Conservation (phyloP, 2,113 vertebrate species). For the Elachura formosa region DNA sequence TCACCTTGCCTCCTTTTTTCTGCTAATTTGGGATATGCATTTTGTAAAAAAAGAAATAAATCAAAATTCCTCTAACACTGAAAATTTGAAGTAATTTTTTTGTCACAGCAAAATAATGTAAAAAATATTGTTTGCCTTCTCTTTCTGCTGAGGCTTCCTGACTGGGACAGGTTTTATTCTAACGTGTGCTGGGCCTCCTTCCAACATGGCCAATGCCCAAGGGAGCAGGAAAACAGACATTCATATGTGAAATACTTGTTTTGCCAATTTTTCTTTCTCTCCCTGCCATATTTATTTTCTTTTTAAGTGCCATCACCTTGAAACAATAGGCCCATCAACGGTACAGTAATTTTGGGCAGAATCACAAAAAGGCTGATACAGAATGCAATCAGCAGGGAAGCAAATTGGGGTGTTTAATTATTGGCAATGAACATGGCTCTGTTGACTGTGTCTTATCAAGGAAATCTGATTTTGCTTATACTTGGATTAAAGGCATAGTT, state of each 20-base stretch:
- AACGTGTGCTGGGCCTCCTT: background rate
- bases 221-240: background rate
- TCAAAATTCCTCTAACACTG: background rate
- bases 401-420: background rate
- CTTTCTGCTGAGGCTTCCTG: background rate
- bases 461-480: background rate
- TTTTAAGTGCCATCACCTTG: background rate
- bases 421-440: background rate
- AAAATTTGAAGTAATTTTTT: background rate
- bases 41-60: background rate
- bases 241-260: background rate
- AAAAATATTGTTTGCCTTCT: background rate
- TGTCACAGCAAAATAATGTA: background rate
- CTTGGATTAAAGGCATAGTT: background rate
- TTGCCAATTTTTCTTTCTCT: background rate
- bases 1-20: background rate
- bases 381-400: background rate
- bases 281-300: background rate
- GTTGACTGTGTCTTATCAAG: background rate
- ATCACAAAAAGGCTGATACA: background rate
- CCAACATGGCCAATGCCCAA: background rate
- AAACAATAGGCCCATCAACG: constrained; percentile 3
- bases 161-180: background rate
- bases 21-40: background rate
- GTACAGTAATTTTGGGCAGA: background rate